A percentile compares a stretch with the other conserved stretches of the same genome.
Conservation (phyloP, 2,888 invertebrate species). For the Limenitis camilla region DNA sequence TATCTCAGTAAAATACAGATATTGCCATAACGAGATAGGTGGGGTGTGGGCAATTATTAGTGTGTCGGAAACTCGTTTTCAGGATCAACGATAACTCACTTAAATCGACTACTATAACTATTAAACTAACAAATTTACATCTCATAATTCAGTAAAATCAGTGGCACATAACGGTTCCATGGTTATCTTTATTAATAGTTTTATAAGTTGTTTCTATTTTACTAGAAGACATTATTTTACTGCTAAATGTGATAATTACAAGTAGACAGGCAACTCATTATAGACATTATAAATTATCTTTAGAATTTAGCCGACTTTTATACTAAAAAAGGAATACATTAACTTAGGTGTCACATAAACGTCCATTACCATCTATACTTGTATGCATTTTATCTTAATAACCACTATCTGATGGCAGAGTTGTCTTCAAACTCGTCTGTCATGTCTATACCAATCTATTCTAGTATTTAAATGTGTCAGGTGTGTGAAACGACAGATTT, state of each 20-base stretch:
- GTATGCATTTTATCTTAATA: constrained; percentile 5
- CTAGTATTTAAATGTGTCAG: constrained; percentile 14
- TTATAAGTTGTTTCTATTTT: no score
- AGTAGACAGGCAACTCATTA: background rate
- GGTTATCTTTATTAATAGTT: no score
- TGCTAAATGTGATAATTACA: background rate
- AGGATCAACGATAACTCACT: no score
- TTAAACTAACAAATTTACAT: no score
- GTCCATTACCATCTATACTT: background rate
- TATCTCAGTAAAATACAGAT: background rate
- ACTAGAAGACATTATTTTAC: background rate
- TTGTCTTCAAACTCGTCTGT: constrained; percentile 16
- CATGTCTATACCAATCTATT: constrained; percentile 7
- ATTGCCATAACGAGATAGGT: no score
- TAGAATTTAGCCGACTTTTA: background rate
- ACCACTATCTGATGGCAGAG: constrained; percentile 5
- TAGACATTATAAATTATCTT: background rate
- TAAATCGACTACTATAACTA: no score
- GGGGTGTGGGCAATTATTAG: background rate
- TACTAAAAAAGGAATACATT: background rate
- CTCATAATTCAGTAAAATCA: no score
- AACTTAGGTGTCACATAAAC: constrained; percentile 2
- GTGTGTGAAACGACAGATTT: constrained; percentile 18
- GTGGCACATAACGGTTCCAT: no score
- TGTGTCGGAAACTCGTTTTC: no score